A percentile compares a stretch with the other conserved stretches of the same genome.
Conservation (phyloP, 2,888 invertebrate genomes). For the Calameuta pallipes region DNA sequence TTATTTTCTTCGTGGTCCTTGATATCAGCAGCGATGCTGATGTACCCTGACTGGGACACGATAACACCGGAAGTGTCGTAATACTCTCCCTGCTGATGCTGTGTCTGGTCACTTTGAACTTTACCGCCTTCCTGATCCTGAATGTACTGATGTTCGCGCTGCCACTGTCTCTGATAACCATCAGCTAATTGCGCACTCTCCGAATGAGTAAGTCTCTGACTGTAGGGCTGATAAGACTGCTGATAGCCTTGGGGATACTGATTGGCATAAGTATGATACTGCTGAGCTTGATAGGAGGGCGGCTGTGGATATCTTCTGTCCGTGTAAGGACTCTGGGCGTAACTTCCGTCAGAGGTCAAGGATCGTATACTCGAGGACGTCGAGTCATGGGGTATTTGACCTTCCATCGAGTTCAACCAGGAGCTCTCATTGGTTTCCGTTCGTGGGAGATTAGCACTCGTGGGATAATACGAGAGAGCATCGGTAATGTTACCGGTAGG, state of each 20-base stretch:
- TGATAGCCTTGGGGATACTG: conserved; percentile 60
- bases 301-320: conserved; percentile 47
- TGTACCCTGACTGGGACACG: conserved; percentile 82
- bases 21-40: conserved; percentile 78
- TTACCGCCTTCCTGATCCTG: conserved; percentile 48
- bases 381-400: conserved; percentile 68
- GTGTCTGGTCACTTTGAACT: conserved; percentile 43
- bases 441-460: conserved; percentile 71
- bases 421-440: conserved; percentile 71
- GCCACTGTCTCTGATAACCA: conserved; percentile 58
- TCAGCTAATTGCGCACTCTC: conserved; percentile 55
- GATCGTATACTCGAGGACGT: conserved; percentile 69
- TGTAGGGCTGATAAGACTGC: conserved; percentile 55
- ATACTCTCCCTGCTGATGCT: conserved; percentile 58
- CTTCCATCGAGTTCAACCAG: conserved; percentile 72
- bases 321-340: conserved; percentile 54
- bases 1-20: conserved; percentile 71
- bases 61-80: conserved; percentile 73
- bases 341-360: conserved; percentile 57
- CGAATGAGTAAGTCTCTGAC: conserved; percentile 44
- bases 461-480: conserved; percentile 85
- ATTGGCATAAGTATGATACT: conserved; percentile 55
- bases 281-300: conserved; percentile 60
- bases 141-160: conserved; percentile 54
- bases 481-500: conserved; percentile 80